A percentile compares a stretch with the other conserved stretches of the same genome.
phyloP scores from a whole-genome alignment of 1,140 invertebrate species.

The Lerema accius region DNA sequence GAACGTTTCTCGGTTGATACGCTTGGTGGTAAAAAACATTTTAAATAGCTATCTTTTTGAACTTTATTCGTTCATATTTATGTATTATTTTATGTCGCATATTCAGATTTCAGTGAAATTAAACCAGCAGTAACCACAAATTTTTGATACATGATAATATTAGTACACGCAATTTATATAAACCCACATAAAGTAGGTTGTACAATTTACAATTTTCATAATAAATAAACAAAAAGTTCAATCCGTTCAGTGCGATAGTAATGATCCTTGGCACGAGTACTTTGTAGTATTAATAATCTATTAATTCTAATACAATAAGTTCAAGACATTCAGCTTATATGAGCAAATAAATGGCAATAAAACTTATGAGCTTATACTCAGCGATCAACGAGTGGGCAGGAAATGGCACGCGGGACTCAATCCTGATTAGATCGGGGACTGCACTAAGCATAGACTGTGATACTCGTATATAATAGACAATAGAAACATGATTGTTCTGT shows the following conservation, averaged over 20 bases:
- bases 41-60: not conserved
- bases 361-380: constrained; percentile 39
- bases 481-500: constrained; percentile 8
- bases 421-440: constrained; percentile 79
- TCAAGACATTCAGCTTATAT: constrained; percentile 8
- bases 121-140: too few relatives aligned
- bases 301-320: constrained; percentile 1
- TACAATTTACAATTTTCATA: too few relatives aligned
- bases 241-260: too few relatives aligned
- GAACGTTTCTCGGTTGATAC: constrained; percentile 38
- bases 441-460: constrained; percentile 35
- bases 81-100: too few relatives aligned
- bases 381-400: constrained; percentile 54
- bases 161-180: too few relatives aligned
- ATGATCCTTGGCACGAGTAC: too few relatives aligned
- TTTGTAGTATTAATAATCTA: too few relatives aligned
- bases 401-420: constrained; percentile 66
- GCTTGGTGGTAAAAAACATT: not conserved
- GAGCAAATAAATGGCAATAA: constrained; percentile 23
- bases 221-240: not conserved
- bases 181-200: too few relatives aligned
- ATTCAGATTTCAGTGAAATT: too few relatives aligned
- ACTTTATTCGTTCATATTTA: not conserved
- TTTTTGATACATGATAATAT: too few relatives aligned
- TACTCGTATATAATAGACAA: constrained; percentile 2